Evolutionary conservation across 2,797 vertebrate species (phyloP).

Genomic region (Channallabes apus): DNA sequence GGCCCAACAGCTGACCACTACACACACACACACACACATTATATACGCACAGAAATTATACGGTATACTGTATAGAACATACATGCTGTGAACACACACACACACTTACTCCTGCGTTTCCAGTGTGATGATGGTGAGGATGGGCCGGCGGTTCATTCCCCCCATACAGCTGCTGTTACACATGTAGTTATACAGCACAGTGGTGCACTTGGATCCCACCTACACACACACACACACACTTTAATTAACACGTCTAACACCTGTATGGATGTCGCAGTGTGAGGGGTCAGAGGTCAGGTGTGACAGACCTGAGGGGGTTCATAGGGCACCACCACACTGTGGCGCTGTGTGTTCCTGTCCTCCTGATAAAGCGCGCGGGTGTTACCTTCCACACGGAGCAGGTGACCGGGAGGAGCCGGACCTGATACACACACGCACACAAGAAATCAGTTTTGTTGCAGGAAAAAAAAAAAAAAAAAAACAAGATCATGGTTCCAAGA

Average conservation of each 20-base stretch:
- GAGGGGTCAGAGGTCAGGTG: slow-evolving; percentile 6
- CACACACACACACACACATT: background rate
- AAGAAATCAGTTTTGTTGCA: background rate
- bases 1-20: slow-evolving; percentile 72
- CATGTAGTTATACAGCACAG: slow-evolving; percentile 76
- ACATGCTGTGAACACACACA: background rate
- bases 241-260: background rate
- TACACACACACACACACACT: slow-evolving; percentile 43
- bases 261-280: background rate
- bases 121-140: slow-evolving; percentile 75
- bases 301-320: slow-evolving; percentile 70
- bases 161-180: slow-evolving; percentile 81
- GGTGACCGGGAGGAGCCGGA: slow-evolving; percentile 68
- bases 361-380: slow-evolving; percentile 61
- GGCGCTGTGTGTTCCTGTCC: slow-evolving; percentile 65
- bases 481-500: no score
- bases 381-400: slow-evolving; percentile 77
- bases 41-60: background rate
- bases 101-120: slow-evolving; percentile 67
- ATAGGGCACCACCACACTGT: slow-evolving; percentile 75
- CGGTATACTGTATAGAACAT: background rate
- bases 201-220: slow-evolving; percentile 71
- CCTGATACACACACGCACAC: slow-evolving; percentile 51
- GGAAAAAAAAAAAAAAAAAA: no score
- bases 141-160: slow-evolving; percentile 77